Evolutionary conservation across 2,888 invertebrate species (phyloP), one percentile per base, ranked within the genome.

Genomic region (Acrocyrtus sp.): DNA sequence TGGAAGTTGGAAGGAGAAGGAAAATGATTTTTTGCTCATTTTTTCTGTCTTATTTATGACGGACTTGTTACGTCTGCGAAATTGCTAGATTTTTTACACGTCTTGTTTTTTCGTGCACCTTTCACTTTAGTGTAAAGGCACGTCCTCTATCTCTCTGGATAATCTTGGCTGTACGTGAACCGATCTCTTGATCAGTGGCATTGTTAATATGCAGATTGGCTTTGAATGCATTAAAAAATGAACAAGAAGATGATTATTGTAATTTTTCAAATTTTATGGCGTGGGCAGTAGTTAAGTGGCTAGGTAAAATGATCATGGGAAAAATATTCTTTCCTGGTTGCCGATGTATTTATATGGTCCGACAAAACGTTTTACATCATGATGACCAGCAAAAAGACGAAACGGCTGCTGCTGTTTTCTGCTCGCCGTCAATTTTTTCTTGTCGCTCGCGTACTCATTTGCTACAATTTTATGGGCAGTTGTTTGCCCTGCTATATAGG

Each of bases 281-380:
- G 57, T 67, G 67, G 58, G 58, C n/a, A 58, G 67, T 58, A 29
- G 66, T 41, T 48, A 57, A 39, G 21, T 50, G 48, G 48, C 47
- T 15, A 47, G 19, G 57, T 19, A 39, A 34, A 22, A 10, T 45
- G 12, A 27, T 58, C n/a, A n/a, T n/a, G 5, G 50, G 24, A 21
- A 24, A 4, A 50, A 50, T 22, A n/a, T n/a, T n/a, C n/a, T n/a
- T 63, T 65, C 65, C 45, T 51, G 41, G 65, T 65, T n/a, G n/a
- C n/a, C n/a, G n/a, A n/a, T n/a, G n/a, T n/a, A n/a, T n/a, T n/a
- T n/a, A n/a, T n/a, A n/a, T n/a, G n/a, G n/a, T n/a, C n/a, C n/a
- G n/a, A n/a, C n/a, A n/a, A n/a, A n/a, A n/a, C n/a, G n/a, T n/a
- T n/a, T n/a, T n/a, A n/a, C n/a, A n/a, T n/a, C n/a, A n/a, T n/a